Conservation (phyloP, 2,797 vertebrate species). For the Mormyrops attenuatus region DNA sequence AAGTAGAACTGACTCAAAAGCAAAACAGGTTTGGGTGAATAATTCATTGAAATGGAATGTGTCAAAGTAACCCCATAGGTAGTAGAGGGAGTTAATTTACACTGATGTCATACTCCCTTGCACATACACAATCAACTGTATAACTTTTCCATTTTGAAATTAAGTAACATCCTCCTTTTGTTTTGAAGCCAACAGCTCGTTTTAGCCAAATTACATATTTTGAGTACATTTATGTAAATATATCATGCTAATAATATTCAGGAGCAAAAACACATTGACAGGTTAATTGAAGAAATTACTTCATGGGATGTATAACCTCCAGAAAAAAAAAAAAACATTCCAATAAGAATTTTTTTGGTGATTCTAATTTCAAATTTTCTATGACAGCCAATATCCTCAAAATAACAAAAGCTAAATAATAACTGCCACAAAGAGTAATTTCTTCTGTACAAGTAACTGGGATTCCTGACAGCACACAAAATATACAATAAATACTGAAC, state of each 20-base stretch:
- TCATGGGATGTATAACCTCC: not conserved
- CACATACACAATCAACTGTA: not conserved
- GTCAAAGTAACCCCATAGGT: slow-evolving; percentile 1
- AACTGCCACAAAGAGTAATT: slow-evolving; percentile 4
- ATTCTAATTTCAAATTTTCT: not conserved
- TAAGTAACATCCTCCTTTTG: not conserved
- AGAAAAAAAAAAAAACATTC: not conserved
- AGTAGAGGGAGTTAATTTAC: not conserved
- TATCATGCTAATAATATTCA: not conserved
- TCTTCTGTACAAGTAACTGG: slow-evolving; percentile 15
- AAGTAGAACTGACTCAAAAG: not conserved
- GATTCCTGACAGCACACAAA: slow-evolving; percentile 12
- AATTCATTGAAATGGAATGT: not conserved
- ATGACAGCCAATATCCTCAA: not conserved
- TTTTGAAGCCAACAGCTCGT: not conserved
- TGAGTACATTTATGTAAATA: not conserved
- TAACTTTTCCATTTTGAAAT: slow-evolving; percentile 4
- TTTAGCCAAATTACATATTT: not conserved
- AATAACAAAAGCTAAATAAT: not conserved
- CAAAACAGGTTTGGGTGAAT: not conserved
- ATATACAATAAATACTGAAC: slow-evolving; percentile 13
- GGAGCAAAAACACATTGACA: not conserved
- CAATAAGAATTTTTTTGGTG: not conserved
- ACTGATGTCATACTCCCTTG: not conserved
- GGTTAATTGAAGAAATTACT: not conserved